Base-by-base conservation (phyloP, 2,113 vertebrate species). In the Crotophaga sulcirostris region DNA sequence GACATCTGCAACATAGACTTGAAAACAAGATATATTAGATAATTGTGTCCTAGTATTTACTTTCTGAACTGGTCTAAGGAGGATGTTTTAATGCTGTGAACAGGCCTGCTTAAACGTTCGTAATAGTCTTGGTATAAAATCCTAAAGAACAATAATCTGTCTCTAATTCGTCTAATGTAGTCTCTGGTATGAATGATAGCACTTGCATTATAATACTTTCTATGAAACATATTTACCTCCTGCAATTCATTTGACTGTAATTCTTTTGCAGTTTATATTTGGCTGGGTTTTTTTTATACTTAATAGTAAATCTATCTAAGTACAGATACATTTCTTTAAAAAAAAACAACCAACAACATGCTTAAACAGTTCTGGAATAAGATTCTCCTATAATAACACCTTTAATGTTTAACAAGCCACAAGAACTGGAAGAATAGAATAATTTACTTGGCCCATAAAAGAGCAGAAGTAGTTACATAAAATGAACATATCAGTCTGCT, bases 401-500 rank as follows among this genome's bases (percentile, higher is more conserved):
- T 95, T 75, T 90, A 68, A 95, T 82, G 83, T 87, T 95, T 88
- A 95, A 93, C 69, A 96, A 93, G 54, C 60, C 80, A 70, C 85
- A 76, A 87, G 90, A 94, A 80, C 33, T 73, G 66, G 70, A 95
- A 91, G 89, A 96, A 93, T 68, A 64, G 59, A 58, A 91, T 96
- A 93, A 96, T 97, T 97, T 94, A 96, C 94, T 87, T 91, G 72
- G 72, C 62, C 76, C 89, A 75, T 90, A 96, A 97, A 96, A 81
- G 87, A 89, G 81, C 83, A 97, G 91, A 88, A 94, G 90, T 93
- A 97, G 92, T 95, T 94, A 89, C 88, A 89, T 92, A 90, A 93
- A 95, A 95, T 84, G 90, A 84, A 96, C 66, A 64, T 94, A 91
- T 91, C 74, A 52, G 51, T 89, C 88, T 94, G 18, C 87, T 93